Evolutionary conservation across 2,113 vertebrate species (phyloP).

Genomic region (Cyphotilapia sp.): DNA sequence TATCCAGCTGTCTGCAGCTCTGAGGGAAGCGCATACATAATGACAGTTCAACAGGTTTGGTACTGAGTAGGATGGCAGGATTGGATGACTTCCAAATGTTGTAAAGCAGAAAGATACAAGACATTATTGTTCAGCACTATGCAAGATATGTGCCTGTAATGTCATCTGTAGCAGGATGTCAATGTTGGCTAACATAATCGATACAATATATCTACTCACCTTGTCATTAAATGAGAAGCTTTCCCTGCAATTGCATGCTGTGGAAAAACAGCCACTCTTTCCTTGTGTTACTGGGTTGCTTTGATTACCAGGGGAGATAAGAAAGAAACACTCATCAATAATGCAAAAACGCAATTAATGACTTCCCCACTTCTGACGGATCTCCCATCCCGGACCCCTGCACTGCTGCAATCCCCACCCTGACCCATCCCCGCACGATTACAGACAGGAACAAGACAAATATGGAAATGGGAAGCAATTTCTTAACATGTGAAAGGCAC

Average conservation of each 20-base stretch:
- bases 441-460: constrained; percentile 49
- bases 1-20: constrained; percentile 10
- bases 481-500: constrained; percentile 54
- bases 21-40: background rate
- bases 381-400: constrained; percentile 46
- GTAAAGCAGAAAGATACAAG: background rate
- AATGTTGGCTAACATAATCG: background rate
- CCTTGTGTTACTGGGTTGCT: constrained; percentile 27
- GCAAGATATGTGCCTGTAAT: constrained; percentile 9
- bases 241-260: constrained; percentile 24
- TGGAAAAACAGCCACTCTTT: constrained; percentile 53
- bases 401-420: background rate
- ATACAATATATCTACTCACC: background rate
- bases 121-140: background rate
- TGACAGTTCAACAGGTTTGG: background rate
- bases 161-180: background rate
- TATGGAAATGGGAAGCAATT: constrained; percentile 59
- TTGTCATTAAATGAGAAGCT: background rate
- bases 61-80: background rate
- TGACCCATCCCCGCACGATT: background rate
- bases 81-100: background rate
- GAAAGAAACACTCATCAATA: constrained; percentile 66
- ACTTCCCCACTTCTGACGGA: constrained; percentile 64
- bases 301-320: constrained; percentile 54
- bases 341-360: constrained; percentile 68